phyloP scores from a whole-genome alignment of 2,797 vertebrate genomes.

The Sebastes baramenuke region DNA sequence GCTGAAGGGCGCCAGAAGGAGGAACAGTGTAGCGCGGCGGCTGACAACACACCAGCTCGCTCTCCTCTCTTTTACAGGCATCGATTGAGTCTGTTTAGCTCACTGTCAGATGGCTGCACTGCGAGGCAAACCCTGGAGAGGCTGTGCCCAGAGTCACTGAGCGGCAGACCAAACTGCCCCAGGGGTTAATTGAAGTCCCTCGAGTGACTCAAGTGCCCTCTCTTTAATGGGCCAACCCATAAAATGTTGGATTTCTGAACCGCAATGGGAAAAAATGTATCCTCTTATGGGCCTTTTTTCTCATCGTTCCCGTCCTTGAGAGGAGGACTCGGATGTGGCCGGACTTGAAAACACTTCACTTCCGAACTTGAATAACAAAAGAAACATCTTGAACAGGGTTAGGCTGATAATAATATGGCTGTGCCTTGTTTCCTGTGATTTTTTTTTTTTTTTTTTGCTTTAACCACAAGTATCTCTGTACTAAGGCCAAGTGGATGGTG shows the following conservation, averaged over 20 bases:
- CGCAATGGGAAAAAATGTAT: slow-evolving; percentile 74
- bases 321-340: slow-evolving; percentile 53
- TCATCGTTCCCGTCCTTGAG: slow-evolving; percentile 67
- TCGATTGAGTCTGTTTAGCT: slow-evolving; percentile 67
- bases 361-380: slow-evolving; percentile 62
- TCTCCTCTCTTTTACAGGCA: slow-evolving; percentile 68
- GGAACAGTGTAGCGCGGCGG: slow-evolving; percentile 38
- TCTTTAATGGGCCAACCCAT: slow-evolving; percentile 79
- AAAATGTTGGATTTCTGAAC: slow-evolving; percentile 79
- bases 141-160: slow-evolving; percentile 52
- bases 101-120: slow-evolving; percentile 46
- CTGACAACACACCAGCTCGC: slow-evolving; percentile 36
- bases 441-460: not conserved
- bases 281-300: slow-evolving; percentile 47
- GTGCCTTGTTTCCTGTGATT: slow-evolving; percentile 37
- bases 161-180: slow-evolving; percentile 72
- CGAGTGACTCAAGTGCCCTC: slow-evolving; percentile 75
- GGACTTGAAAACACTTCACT: slow-evolving; percentile 56
- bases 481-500: slow-evolving; percentile 32
- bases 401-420: slow-evolving; percentile 43
- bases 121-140: slow-evolving; percentile 53
- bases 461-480: slow-evolving; percentile 34
- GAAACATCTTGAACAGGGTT: slow-evolving; percentile 47
- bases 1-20: slow-evolving; percentile 80
- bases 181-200: slow-evolving; percentile 83